Conservation (phyloP, 2,888 invertebrate genomes). For the Synergus japonicus region DNA sequence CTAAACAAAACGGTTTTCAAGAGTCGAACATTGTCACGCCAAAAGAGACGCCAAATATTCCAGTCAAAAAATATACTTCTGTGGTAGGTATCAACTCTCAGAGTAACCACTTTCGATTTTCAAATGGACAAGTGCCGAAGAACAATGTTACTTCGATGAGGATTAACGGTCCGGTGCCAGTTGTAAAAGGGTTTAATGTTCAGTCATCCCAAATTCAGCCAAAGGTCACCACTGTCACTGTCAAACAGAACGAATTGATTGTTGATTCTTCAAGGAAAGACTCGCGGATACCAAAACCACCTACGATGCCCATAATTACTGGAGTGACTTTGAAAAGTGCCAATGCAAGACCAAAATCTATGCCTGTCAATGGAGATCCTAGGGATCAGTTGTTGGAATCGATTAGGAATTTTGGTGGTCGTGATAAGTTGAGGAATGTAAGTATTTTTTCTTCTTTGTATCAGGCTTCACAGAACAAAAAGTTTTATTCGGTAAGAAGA, state of each 20-base stretch:
- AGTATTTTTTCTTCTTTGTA: conserved; percentile 48
- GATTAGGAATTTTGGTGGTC: conserved; percentile 84
- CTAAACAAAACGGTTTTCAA: conserved; percentile 54
- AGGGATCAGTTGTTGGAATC: conserved; percentile 84
- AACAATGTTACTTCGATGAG: conserved; percentile 46
- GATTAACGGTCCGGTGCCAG: conserved; percentile 57
- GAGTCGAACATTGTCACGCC: neutral
- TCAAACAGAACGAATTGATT: conserved; percentile 45
- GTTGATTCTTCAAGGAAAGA: conserved; percentile 38
- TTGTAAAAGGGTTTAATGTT: conserved; percentile 66
- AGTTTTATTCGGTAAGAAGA: too few relatives aligned
- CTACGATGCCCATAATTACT: conserved; percentile 73
- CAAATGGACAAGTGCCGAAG: conserved; percentile 41
- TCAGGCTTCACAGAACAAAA: neutral
- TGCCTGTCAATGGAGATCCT: conserved; percentile 78
- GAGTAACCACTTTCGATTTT: conserved; percentile 36
- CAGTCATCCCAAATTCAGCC: conserved; percentile 20
- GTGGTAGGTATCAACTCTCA: conserved; percentile 64
- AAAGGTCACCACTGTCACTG: conserved; percentile 49
- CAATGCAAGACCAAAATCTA: conserved; percentile 65
- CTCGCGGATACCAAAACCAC: conserved; percentile 61
- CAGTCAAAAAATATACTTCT: conserved; percentile 65
- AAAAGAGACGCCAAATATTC: conserved; percentile 20
- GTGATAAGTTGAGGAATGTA: conserved; percentile 68
- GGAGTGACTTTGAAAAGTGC: conserved; percentile 73